Base-by-base conservation (phyloP, 2,888 invertebrate species). In the Hedychridium roseum region DNA sequence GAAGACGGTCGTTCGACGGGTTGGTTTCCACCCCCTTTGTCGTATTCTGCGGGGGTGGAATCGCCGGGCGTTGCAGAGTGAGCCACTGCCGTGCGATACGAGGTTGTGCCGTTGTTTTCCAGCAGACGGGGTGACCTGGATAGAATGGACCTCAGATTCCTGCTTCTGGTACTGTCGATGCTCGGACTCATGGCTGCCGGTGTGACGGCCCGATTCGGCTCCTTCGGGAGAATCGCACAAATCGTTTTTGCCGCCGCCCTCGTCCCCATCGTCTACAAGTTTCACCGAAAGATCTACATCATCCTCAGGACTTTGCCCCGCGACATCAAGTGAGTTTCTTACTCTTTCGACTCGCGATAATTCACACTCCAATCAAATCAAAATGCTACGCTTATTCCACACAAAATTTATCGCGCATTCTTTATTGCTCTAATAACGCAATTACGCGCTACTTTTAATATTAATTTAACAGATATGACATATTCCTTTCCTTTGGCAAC, bases 61-160 rank as follows among this genome's bases (percentile, higher is more conserved):
- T n/a, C n/a, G n/a, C n/a, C n/a, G n/a, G n/a, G n/a, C n/a, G n/a
- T n/a, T n/a, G n/a, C n/a, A n/a, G n/a, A n/a, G n/a, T n/a, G n/a
- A n/a, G n/a, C n/a, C n/a, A n/a, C n/a, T n/a, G n/a, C n/a, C n/a
- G n/a, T n/a, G n/a, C n/a, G n/a, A n/a, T n/a, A n/a, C n/a, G n/a
- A n/a, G n/a, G n/a, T n/a, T n/a, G n/a, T n/a, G n/a, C n/a, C n/a
- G n/a, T n/a, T n/a, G n/a, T n/a, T n/a, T n/a, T n/a, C n/a, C n/a
- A n/a, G n/a, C 23, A 23, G 23, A 23, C 23, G 23, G 31, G 31
- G 4, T 11, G 56, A 23, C 50, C 59, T 52, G 46, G 50, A 43
- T 55, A 62, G 54, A 45, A 77, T 77, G 76, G 72, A 76, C 66
- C 60, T 73, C 61, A 73, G 68, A 67, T 66, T 70, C 55, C 57